Evolutionary conservation across 2,888 invertebrate species (phyloP), one percentile per base, ranked within the genome.

Genomic region (Drosophila cognata): DNA sequence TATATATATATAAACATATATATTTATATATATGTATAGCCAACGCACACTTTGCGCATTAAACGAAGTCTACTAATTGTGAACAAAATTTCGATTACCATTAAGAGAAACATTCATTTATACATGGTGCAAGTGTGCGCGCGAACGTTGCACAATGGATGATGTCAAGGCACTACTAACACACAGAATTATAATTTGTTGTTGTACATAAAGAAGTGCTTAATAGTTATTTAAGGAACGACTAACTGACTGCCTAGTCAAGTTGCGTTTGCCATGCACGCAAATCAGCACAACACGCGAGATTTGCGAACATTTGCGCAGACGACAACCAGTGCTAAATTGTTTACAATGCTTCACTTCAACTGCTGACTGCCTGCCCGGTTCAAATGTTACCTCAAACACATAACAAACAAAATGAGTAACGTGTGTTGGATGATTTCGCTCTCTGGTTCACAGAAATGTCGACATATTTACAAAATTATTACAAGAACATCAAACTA

Each of bases 401-500:
- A 76, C 48, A 77, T 68, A 65, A 75, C 67, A 71, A 67, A 56
- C 35, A 64, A 38, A 63, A 16, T 46, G 53, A 57, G 57, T 63
- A 67, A 67, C 43, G 52, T 53, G 60, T 76, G 52, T 64, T 46
- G 25, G 8, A 48, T 53, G 64, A 67, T 78, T 69, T 66, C 66
- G 74, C 71, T 85, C 88, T 82, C 80, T 76, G 77, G 61, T 67
- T 88, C 63, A 85, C 78, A 86, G 71, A 80, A 69, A 68, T 82
- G 88, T 89, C 90, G 89, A 86, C 87, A 87, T 87, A 87, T 87
- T 87, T 90, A 87, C 87, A 87, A 88, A 90, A 80, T 87, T 87
- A 87, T 73, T 81, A 71, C 71, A 78, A 79, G 75, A 90, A 90
- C 90, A 89, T 89, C 57, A 60, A 66, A 50, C 56, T 71, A 74